phyloP scores from a whole-genome alignment of 2,888 invertebrate genomes.

The Tortricodes alternella region DNA sequence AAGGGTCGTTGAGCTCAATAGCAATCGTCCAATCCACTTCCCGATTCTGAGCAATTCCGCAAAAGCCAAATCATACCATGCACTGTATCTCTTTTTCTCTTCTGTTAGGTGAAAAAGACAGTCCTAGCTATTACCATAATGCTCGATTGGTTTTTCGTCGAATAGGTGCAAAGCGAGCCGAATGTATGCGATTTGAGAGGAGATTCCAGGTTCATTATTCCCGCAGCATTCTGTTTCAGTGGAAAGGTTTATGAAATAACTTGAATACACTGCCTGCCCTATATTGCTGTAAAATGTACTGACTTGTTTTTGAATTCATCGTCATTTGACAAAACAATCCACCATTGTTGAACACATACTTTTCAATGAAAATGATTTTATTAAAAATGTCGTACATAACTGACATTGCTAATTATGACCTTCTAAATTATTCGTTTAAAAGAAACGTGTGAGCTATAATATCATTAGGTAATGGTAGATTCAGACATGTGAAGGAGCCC shows the following conservation, averaged over 20 bases:
- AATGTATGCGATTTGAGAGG: neutral
- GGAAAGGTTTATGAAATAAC: conserved; percentile 2
- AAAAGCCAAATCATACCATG: neutral
- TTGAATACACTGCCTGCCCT: too few species aligned
- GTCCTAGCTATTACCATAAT: neutral
- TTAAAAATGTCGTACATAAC: too few species aligned
- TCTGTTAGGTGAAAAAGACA: neutral
- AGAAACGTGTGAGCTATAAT: too few species aligned
- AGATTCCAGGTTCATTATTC: conserved; percentile 8
- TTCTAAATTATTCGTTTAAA: too few species aligned
- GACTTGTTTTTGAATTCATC: too few species aligned
- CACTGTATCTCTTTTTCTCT: neutral
- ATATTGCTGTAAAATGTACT: too few species aligned
- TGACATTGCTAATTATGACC: too few species aligned
- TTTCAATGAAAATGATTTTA: too few species aligned
- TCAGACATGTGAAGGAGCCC: too few species aligned
- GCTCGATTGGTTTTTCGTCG: neutral
- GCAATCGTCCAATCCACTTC: neutral
- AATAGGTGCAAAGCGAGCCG: neutral
- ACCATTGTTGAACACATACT: too few species aligned
- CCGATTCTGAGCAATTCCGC: neutral
- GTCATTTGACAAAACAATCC: too few species aligned
- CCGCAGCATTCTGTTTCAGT: neutral
- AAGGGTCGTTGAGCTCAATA: conserved; percentile 2
- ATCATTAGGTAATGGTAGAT: too few species aligned